phyloP scores from a whole-genome alignment of 2,797 vertebrate species.

The Melanotaenia maccullochi region DNA sequence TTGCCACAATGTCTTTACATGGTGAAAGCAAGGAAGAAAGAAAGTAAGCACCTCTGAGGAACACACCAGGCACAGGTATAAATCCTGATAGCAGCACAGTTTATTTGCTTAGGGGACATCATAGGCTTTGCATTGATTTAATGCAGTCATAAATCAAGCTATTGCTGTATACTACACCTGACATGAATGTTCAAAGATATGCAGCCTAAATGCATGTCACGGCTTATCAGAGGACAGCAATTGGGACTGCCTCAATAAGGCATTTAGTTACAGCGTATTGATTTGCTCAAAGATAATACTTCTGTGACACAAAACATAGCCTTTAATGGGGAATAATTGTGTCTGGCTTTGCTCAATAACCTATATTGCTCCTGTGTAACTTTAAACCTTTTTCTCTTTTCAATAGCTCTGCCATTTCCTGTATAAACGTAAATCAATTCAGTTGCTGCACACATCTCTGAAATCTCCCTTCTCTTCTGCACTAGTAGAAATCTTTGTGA shows the following conservation, averaged over 20 bases:
- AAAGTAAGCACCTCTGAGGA: neutral
- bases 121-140: neutral
- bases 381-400: neutral
- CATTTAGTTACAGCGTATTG: neutral
- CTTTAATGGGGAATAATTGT: neutral
- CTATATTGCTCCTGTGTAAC: neutral
- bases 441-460: neutral
- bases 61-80: neutral
- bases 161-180: neutral
- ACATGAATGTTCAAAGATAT: neutral
- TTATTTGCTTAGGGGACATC: neutral
- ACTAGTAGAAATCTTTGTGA: neutral
- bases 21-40: neutral
- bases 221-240: neutral
- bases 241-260: neutral
- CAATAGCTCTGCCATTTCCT: neutral
- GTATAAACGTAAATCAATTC: neutral
- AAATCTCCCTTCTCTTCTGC: neutral
- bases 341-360: neutral
- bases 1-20: neutral
- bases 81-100: neutral
- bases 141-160: slow-evolving; percentile 4
- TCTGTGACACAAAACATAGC: neutral
- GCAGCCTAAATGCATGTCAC: neutral
- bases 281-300: neutral